Evolutionary conservation across 2,888 invertebrate genomes (phyloP).

Genomic region (Scaptodrosophila latifasciaeformis): DNA sequence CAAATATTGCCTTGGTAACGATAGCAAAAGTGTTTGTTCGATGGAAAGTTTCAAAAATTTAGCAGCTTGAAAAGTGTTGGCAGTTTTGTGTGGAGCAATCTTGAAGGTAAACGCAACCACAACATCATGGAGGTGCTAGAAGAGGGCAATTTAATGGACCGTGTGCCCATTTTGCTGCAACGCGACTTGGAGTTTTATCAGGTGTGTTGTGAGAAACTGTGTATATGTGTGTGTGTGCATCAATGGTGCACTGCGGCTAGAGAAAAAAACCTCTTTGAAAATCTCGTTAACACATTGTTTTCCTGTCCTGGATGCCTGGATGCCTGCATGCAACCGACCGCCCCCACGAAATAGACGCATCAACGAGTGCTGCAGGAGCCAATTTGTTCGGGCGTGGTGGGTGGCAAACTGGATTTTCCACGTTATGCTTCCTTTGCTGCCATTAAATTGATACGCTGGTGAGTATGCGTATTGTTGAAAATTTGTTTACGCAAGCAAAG

Average conservation of each 20-base stretch:
- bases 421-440: slow-evolving; percentile 89
- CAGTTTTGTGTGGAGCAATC: too few relatives aligned
- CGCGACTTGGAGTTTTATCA: slow-evolving; percentile 89
- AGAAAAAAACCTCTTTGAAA: slow-evolving; percentile 12
- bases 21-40: slow-evolving; percentile 24
- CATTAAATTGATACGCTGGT: slow-evolving; percentile 88
- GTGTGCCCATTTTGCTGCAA: slow-evolving; percentile 87
- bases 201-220: too few relatives aligned
- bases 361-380: slow-evolving; percentile 86
- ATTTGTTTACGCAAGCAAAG: neutral
- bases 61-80: neutral
- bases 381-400: slow-evolving; percentile 86
- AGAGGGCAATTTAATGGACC: slow-evolving; percentile 92
- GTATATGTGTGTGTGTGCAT: neutral
- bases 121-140: slow-evolving; percentile 87
- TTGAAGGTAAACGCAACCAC: too few relatives aligned
- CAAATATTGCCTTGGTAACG: slow-evolving; percentile 20
- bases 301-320: neutral
- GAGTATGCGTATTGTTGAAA: slow-evolving; percentile 13
- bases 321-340: too few relatives aligned
- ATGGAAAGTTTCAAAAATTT: neutral
- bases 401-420: slow-evolving; percentile 88
- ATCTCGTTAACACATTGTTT: slow-evolving; percentile 26
- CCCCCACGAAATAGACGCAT: slow-evolving; percentile 79
- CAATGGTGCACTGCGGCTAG: slow-evolving; percentile 18